Evolutionary conservation across 2,113 vertebrate genomes (phyloP), one percentile per base, ranked within the genome.

Genomic region (Grammomys surdaster): DNA sequence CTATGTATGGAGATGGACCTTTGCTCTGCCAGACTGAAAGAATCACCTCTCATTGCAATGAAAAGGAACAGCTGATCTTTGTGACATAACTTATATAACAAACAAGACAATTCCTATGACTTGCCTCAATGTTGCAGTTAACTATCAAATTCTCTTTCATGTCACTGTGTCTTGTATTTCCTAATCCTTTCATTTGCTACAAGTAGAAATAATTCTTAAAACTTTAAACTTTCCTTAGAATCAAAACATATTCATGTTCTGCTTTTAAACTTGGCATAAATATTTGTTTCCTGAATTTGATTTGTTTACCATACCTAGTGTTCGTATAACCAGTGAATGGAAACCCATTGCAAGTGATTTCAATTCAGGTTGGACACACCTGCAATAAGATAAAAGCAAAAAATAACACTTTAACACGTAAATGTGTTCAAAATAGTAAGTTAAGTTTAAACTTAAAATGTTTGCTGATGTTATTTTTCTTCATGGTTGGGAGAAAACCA

Each of bases 321-420:
- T 76, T 97, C 99, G 98, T 16, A 99, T 96, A 24, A 94, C 8
- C 78, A 99, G 98, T 0, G 98, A 90, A 73, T 99, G 97, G 0
- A 99, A 98, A 48, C 99, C 99, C 87, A 99, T 91, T 0, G 99
- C 99, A 31, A 99, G 98, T 19, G 99, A 99, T 97, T 99, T 99
- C 48, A 99, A 63, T 85, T 99, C 99, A 88, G 99, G 99, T 26
- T 98, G 93, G 84, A 99, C 99, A 48, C 98, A 99, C 95, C 99
- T 99, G 98, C 76, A 98, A 98, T 75, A 82, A 95, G 92, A 85
- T 43, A 96, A 93, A 96, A 36, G 22, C 40, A 86, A 96, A 91
- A 40, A 86, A 73, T 69, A 33, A 72, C 6, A 89, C 92, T 63
- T 85, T 69, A 33, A 72, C 6, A 89, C 92, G 48, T 85, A 93